Evolutionary conservation across 2,888 invertebrate genomes (phyloP).

Genomic region (Adelphocoris suturalis): DNA sequence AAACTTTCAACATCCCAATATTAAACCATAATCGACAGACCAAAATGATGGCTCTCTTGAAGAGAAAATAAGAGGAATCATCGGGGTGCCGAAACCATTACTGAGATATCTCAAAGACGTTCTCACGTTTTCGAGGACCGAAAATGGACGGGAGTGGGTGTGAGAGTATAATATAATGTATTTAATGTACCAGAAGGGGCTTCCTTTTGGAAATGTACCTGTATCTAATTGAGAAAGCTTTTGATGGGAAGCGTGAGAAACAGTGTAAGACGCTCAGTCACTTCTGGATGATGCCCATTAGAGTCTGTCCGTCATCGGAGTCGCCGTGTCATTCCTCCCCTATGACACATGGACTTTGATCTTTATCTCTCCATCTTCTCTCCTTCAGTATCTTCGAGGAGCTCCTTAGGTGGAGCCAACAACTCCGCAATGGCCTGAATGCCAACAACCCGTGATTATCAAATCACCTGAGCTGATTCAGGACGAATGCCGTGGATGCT

Average conservation of each 20-base stretch:
- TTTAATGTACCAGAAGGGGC: conserved; percentile 60
- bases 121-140: conserved; percentile 63
- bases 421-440: conserved; percentile 26
- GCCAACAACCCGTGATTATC: conserved; percentile 44
- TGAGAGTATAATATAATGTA: conserved; percentile 63
- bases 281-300: conserved; percentile 70
- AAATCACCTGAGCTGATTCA: conserved; percentile 28
- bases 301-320: conserved; percentile 69
- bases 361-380: conserved; percentile 50
- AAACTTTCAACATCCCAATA: conserved; percentile 53
- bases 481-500: conserved; percentile 1
- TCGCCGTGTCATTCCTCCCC: conserved; percentile 70
- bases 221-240: conserved; percentile 69
- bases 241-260: conserved; percentile 67
- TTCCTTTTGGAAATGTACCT: conserved; percentile 63
- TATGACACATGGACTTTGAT: conserved; percentile 52
- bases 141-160: conserved; percentile 33
- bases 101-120: conserved; percentile 55
- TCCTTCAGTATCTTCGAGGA: conserved; percentile 8
- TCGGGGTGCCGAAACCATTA: conserved; percentile 62
- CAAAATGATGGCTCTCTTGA: conserved; percentile 43
- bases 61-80: conserved; percentile 59
- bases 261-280: conserved; percentile 70
- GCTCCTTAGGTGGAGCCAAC: conserved; percentile 22
- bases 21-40: conserved; percentile 50